Conservation (phyloP, 2,113 vertebrate species). For the Centropristis striata region DNA sequence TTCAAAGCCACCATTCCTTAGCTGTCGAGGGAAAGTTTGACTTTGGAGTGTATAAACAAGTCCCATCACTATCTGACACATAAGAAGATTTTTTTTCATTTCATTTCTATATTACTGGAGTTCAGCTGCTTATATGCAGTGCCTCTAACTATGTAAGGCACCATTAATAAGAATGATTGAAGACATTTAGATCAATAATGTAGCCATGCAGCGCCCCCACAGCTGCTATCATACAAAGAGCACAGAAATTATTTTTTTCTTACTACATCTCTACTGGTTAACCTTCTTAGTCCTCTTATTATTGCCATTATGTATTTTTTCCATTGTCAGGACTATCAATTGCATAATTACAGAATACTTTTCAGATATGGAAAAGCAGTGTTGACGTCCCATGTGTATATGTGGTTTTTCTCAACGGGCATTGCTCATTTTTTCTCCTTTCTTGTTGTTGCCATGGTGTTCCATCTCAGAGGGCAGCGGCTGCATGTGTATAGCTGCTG, state of each 20-base stretch:
- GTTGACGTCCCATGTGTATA: not conserved
- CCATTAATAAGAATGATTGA: not conserved
- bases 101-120: not conserved
- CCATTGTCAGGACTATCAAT: not conserved
- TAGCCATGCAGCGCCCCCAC: not conserved
- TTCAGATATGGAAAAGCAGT: not conserved
- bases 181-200: slow-evolving; percentile 17
- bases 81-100: slow-evolving; percentile 6
- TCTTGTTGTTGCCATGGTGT: not conserved
- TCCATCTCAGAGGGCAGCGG: not conserved
- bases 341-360: not conserved
- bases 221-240: slow-evolving; percentile 30
- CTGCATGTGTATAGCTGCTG: not conserved
- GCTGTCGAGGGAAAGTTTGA: slow-evolving; percentile 41
- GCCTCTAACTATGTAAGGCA: not conserved
- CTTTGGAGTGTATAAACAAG: slow-evolving; percentile 49
- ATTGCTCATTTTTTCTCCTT: not conserved
- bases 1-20: slow-evolving; percentile 21
- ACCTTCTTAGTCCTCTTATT: not conserved
- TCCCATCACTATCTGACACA: slow-evolving; percentile 19
- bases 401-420: not conserved
- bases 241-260: not conserved
- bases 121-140: not conserved
- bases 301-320: not conserved
- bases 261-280: not conserved